Evolutionary conservation across 2,113 vertebrate species (phyloP).

Genomic region (Psophia crepitans): DNA sequence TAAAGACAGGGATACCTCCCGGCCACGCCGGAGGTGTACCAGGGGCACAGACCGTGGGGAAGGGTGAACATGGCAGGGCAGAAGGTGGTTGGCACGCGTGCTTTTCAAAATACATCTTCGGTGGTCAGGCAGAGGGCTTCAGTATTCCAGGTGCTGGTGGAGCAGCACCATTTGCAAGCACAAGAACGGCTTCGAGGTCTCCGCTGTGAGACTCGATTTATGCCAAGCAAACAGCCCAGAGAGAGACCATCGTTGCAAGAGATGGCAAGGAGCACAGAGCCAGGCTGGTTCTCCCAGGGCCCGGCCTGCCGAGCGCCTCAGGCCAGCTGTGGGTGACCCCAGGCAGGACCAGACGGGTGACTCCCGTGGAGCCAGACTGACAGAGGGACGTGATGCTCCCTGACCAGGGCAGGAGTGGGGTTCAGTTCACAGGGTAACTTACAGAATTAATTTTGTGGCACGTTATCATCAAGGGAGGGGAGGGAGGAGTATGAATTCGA

Average conservation of each 20-base stretch:
- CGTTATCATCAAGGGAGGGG: rapidly evolving
- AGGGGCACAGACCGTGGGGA: neutral
- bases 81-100: neutral
- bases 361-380: neutral
- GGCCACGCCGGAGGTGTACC: neutral
- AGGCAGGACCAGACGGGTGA: neutral
- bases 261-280: neutral
- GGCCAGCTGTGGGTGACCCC: rapidly evolving
- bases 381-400: neutral
- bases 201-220: neutral
- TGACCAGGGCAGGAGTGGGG: neutral
- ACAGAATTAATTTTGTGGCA: neutral
- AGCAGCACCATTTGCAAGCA: neutral
- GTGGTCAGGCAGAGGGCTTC: neutral
- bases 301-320: rapidly evolving
- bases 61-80: neutral
- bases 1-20: neutral
- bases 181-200: neutral
- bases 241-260: neutral
- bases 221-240: neutral
- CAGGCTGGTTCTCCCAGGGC: rapidly evolving
- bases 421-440: neutral
- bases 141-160: neutral
- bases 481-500: neutral
- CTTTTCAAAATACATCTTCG: neutral